These are phyloP conservation scores for Hoplodrina blanda DNA, from an alignment of 2,888 invertebrate genomes.

Conservation along the genomic window DNA sequence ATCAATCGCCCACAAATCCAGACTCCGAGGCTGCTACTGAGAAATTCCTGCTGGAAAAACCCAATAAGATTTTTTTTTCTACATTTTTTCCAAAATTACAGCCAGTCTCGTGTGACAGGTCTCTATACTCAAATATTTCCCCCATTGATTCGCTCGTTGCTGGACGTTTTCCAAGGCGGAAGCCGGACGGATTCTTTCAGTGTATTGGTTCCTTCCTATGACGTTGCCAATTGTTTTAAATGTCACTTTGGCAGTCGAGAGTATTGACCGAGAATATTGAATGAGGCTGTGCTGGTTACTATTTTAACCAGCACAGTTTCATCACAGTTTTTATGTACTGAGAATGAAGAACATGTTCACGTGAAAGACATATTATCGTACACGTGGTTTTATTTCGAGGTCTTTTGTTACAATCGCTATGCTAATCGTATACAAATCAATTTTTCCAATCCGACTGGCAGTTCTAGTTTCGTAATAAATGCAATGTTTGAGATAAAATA, in stretches of 20 bases:
- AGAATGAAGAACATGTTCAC: no score
- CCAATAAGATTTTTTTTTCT: no score
- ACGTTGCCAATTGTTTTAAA: constrained; percentile 66
- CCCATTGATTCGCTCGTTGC: constrained; percentile 72
- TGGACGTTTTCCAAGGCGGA: constrained; percentile 78
- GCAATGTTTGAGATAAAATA: no score
- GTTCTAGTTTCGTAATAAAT: no score
- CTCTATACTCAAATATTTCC: constrained; percentile 60
- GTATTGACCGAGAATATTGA: constrained; percentile 36
- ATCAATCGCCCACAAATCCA: no score
- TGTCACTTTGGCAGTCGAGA: constrained; percentile 47
- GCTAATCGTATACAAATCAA: no score
- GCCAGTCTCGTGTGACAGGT: constrained; percentile 16
- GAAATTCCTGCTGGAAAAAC: no score
- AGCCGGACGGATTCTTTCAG: constrained; percentile 70
- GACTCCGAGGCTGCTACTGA: no score
- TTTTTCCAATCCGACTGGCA: no score
- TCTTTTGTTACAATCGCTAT: no score
- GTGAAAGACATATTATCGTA: no score
- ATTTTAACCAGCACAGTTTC: background rate
- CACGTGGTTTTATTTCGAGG: no score
- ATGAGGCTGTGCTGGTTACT: constrained; percentile 14
- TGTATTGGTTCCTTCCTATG: constrained; percentile 79
- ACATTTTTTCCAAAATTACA: background rate
- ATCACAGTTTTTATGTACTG: background rate